Conservation (phyloP, 2,797 vertebrate genomes). For the Zenarchopterus dispar region DNA sequence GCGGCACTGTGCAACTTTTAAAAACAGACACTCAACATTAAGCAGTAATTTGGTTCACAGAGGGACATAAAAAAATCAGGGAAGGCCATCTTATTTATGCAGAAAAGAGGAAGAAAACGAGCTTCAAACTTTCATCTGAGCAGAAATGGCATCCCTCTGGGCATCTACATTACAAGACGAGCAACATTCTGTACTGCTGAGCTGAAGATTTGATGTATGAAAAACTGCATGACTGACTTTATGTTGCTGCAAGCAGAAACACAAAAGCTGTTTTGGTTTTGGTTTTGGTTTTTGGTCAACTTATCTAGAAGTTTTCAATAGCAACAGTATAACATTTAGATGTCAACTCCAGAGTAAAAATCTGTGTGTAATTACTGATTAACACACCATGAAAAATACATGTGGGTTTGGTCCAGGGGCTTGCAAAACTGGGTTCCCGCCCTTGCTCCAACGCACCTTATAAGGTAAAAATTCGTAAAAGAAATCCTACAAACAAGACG, state of each 20-base stretch:
- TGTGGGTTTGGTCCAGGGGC: constrained; percentile 80
- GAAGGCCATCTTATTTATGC: constrained; percentile 13
- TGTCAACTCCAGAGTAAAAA: constrained; percentile 27
- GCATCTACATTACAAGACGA: constrained; percentile 60
- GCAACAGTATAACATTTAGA: neutral
- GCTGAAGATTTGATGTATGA: constrained; percentile 56
- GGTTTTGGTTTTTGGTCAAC: neutral
- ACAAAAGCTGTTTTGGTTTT: neutral
- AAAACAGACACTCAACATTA: constrained; percentile 45
- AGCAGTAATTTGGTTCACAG: constrained; percentile 16
- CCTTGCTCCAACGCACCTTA: constrained; percentile 79
- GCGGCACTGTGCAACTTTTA: constrained; percentile 60
- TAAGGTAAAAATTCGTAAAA: constrained; percentile 81
- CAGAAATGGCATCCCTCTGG: constrained; percentile 35
- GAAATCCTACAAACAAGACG: constrained; percentile 54
- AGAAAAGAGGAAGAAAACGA: constrained; percentile 51
- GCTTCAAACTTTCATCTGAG: constrained; percentile 42
- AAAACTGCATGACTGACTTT: constrained; percentile 44
- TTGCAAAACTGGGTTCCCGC: constrained; percentile 82
- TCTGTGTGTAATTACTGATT: constrained; percentile 52
- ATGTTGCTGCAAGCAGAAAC: constrained; percentile 14
- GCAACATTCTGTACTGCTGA: constrained; percentile 65
- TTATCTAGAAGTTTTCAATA: constrained; percentile 11
- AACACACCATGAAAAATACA: constrained; percentile 69
- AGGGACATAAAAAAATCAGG: neutral